Percentiles rank a stretch among this genome's conserved stretches.
phyloP scores from a whole-genome alignment of 2,797 vertebrate species.

The Enteromius thamalakanensis region DNA sequence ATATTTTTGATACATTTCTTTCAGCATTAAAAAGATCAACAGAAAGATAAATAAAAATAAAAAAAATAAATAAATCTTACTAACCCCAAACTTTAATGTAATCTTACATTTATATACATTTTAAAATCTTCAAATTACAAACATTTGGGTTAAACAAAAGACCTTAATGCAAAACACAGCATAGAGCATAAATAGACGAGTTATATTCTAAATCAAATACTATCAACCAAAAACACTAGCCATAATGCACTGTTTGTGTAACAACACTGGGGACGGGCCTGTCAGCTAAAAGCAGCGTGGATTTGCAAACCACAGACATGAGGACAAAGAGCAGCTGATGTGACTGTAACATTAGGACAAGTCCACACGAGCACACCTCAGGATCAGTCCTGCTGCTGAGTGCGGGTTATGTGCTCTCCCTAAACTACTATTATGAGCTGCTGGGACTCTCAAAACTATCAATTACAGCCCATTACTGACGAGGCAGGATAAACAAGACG shows the following conservation, averaged over 20 bases:
- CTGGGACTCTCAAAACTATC: slow-evolving; percentile 35
- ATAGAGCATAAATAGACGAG: neutral
- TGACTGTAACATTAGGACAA: slow-evolving; percentile 48
- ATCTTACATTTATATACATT: neutral
- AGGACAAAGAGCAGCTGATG: slow-evolving; percentile 42
- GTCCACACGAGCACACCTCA: slow-evolving; percentile 49
- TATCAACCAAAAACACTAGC: neutral
- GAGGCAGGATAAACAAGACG: slow-evolving; percentile 28
- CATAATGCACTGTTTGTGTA: slow-evolving; percentile 30
- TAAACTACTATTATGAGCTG: slow-evolving; percentile 43
- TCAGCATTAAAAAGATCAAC: no score
- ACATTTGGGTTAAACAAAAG: neutral
- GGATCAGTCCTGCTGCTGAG: slow-evolving; percentile 37
- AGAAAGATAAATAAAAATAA: no score
- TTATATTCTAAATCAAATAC: neutral
- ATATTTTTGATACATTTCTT: neutral
- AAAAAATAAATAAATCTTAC: neutral
- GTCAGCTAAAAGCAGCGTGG: slow-evolving; percentile 53
- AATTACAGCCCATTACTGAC: slow-evolving; percentile 42
- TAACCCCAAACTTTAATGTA: neutral
- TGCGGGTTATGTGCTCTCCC: slow-evolving; percentile 28
- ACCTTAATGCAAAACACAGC: neutral
- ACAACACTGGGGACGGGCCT: slow-evolving; percentile 46
- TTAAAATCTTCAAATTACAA: neutral
- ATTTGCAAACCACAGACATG: slow-evolving; percentile 54